A percentile compares a stretch with the other conserved stretches of the same genome.
These are phyloP conservation scores for Rhodinocichla rosea DNA, from an alignment of 2,113 vertebrate species.

Conservation along the genomic window DNA sequence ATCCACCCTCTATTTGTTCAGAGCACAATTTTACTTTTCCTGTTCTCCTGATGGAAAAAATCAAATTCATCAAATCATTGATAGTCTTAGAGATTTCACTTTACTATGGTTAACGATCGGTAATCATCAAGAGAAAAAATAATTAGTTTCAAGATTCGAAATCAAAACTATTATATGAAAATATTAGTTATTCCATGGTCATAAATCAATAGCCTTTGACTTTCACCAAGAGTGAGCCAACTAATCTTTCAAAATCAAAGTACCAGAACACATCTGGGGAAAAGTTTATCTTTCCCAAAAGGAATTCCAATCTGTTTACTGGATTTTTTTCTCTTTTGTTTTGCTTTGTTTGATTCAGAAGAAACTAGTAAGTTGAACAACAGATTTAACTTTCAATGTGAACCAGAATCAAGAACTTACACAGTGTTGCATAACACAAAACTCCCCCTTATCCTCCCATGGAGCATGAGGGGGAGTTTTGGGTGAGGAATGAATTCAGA, in stretches of 20 bases:
- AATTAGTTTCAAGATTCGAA: neutral
- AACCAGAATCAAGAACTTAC: constrained; percentile 5
- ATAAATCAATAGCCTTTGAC: neutral
- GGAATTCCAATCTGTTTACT: neutral
- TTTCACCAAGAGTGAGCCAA: neutral
- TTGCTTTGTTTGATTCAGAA: neutral
- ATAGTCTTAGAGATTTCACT: neutral
- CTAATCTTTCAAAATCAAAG: neutral
- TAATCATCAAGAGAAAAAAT: neutral
- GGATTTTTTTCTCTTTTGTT: neutral
- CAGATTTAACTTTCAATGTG: neutral
- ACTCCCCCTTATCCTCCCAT: neutral
- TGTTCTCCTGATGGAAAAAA: neutral
- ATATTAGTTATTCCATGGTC: neutral
- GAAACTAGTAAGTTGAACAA: neutral
- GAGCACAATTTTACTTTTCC: neutral
- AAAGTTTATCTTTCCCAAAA: neutral
- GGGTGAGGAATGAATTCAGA: neutral
- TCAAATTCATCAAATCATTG: neutral
- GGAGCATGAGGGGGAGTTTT: neutral
- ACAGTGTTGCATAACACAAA: neutral
- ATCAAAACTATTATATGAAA: neutral
- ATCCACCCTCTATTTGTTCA: neutral
- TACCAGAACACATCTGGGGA: neutral
- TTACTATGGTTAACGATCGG: neutral